These are phyloP conservation scores for Triops longicaudatus DNA, from an alignment of 1,140 invertebrate genomes.

Conservation along the genomic window DNA sequence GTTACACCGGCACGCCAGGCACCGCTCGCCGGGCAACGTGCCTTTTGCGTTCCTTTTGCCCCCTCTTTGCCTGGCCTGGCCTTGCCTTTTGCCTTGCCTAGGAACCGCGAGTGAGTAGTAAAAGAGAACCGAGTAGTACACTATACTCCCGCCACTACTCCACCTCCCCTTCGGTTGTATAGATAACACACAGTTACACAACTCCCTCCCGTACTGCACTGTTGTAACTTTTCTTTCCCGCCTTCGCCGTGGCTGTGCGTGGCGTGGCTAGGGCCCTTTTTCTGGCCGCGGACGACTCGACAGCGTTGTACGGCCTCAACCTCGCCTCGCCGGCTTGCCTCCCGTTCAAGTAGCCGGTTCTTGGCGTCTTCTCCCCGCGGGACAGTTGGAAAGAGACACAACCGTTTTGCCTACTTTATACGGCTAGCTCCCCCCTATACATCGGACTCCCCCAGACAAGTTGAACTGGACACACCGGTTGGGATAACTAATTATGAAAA, in stretches of 20 bases:
- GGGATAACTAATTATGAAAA: not conserved
- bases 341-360: not conserved
- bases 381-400: not conserved
- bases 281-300: not conserved
- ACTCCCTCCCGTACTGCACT: not conserved
- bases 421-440: not conserved
- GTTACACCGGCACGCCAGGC: not conserved
- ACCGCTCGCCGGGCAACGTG: not conserved
- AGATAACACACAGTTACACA: constrained; percentile 4
- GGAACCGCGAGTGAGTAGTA: not conserved
- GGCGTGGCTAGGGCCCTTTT: not conserved
- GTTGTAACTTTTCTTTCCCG: too few relatives aligned
- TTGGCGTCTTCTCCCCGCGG: constrained; percentile 4
- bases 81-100: too few relatives aligned
- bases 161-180: not conserved
- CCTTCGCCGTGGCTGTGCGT: too few relatives aligned
- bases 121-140: not conserved
- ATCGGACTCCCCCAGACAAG: not conserved
- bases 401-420: not conserved
- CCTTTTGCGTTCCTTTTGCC: not conserved
- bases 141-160: not conserved
- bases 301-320: not conserved
- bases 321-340: too few relatives aligned
- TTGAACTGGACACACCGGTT: not conserved
- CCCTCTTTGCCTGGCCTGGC: not conserved